Evolutionary conservation across 2,888 invertebrate genomes (phyloP).

Genomic region (Germaria angustata): DNA sequence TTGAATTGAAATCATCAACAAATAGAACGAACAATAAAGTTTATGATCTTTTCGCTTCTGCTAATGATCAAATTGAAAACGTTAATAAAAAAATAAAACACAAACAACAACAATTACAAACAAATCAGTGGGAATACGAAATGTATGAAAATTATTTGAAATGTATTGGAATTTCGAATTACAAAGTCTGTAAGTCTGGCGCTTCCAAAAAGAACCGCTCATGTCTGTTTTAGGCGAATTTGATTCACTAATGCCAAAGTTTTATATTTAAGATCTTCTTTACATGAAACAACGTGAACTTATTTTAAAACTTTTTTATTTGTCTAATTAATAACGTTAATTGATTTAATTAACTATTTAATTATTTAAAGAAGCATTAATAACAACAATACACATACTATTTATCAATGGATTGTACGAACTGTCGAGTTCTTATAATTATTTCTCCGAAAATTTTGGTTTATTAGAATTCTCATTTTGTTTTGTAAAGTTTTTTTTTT

Average conservation of each 20-base stretch:
- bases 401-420: too few relatives aligned
- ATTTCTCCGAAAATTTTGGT: too few relatives aligned
- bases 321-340: too few relatives aligned
- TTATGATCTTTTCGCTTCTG: conserved; percentile 24
- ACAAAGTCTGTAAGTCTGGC: neutral
- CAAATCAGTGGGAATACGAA: neutral
- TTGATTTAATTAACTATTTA: too few relatives aligned
- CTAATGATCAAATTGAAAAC: conserved; percentile 45
- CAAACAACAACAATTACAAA: neutral
- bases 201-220: neutral
- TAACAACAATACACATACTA: too few relatives aligned
- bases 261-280: too few relatives aligned
- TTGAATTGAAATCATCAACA: conserved; percentile 26
- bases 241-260: neutral
- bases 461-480: too few relatives aligned
- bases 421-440: too few relatives aligned
- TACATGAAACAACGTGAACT: too few relatives aligned
- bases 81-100: conserved; percentile 48
- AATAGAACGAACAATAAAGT: conserved; percentile 8
- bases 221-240: neutral
- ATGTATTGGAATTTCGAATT: neutral
- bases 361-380: too few relatives aligned
- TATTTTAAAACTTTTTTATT: too few relatives aligned
- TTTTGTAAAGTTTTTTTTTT: too few relatives aligned
- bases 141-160: neutral